Evolutionary conservation across 2,113 vertebrate species (phyloP).

Genomic region (Suricata suricatta): DNA sequence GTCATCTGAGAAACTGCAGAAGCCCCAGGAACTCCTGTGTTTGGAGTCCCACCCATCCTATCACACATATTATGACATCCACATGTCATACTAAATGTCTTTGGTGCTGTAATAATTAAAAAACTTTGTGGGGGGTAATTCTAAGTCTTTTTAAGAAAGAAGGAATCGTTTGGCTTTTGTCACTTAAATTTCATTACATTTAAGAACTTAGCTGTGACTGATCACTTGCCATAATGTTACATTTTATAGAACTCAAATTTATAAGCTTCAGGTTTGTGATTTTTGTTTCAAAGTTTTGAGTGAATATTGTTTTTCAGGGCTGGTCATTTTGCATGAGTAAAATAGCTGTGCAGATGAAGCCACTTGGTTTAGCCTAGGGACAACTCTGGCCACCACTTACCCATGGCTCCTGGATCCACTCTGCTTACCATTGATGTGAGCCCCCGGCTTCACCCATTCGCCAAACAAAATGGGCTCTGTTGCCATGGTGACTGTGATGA

Average conservation of each 20-base stretch:
- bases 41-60: not conserved
- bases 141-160: not conserved
- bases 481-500: constrained; percentile 93
- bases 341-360: not conserved
- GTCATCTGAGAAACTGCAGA: constrained; percentile 2
- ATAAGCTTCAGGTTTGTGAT: not conserved
- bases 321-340: not conserved
- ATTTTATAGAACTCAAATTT: not conserved
- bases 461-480: constrained; percentile 92
- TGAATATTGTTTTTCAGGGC: not conserved
- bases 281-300: not conserved
- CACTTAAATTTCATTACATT: not conserved
- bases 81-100: not conserved
- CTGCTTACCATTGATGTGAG: constrained; percentile 93
- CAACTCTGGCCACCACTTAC: not conserved
- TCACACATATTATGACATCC: not conserved
- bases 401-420: not conserved
- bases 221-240: not conserved
- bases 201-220: not conserved
- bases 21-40: not conserved
- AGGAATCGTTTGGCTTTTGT: not conserved
- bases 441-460: constrained; percentile 95
- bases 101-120: not conserved
- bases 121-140: not conserved
- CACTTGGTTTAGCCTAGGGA: not conserved